A percentile compares a stretch with the other conserved stretches of the same genome.
Conservation (phyloP, 2,113 vertebrate species). For the Pelusios castaneus region DNA sequence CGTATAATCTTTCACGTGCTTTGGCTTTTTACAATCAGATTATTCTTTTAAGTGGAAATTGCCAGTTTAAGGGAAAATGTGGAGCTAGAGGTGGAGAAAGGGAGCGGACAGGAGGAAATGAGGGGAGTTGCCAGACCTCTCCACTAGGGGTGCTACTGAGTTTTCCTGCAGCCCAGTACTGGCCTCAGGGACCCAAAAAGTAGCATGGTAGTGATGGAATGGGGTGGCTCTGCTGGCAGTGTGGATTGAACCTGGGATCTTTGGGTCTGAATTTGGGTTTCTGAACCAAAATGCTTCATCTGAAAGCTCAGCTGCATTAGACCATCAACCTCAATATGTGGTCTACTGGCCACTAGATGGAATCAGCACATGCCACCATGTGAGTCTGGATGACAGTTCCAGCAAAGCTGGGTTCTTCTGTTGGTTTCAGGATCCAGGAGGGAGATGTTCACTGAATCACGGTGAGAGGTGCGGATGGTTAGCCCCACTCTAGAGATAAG, state of each 20-base stretch:
- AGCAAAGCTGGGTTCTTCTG: background rate
- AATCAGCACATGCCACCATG: background rate
- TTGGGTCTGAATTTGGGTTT: background rate
- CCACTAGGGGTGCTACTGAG: background rate
- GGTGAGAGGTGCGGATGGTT: too few species aligned
- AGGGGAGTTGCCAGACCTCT: background rate
- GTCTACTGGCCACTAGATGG: too few species aligned
- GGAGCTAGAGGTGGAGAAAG: too few species aligned
- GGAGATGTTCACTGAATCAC: background rate
- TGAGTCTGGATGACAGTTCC: background rate
- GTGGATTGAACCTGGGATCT: background rate
- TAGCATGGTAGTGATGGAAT: background rate
- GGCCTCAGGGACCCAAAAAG: background rate
- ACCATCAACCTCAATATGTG: background rate
- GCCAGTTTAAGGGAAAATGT: background rate
- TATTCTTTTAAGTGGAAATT: background rate
- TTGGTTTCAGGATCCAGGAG: background rate
- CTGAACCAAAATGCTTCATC: background rate
- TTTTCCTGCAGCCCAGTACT: background rate
- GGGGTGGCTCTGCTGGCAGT: background rate
- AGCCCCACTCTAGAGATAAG: background rate
- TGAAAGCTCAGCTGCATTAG: background rate
- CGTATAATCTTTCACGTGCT: slow-evolving; percentile 42
- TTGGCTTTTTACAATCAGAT: background rate
- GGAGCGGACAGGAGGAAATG: background rate